Evolutionary conservation across 2,113 vertebrate species (phyloP).

Genomic region (Perca fluviatilis): DNA sequence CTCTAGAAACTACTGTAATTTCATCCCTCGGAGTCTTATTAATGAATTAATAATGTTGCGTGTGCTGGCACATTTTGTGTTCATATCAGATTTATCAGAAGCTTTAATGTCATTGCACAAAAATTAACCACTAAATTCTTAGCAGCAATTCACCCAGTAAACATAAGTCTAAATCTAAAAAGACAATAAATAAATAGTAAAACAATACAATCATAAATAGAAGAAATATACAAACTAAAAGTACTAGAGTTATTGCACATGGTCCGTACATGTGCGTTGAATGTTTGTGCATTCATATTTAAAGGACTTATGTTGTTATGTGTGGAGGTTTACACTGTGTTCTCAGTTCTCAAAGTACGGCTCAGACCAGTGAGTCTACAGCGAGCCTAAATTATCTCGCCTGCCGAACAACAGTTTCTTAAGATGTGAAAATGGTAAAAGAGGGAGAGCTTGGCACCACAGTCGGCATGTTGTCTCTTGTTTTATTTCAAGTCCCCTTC

Average conservation of each 20-base stretch:
- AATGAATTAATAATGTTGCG: neutral
- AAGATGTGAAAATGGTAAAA: conserved; percentile 16
- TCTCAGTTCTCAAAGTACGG: neutral
- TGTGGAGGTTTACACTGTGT: conserved; percentile 5
- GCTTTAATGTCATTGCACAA: no score
- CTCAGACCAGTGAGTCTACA: neutral
- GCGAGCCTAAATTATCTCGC: conserved; percentile 10
- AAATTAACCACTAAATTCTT: no score
- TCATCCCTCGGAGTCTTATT: neutral
- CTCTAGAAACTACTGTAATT: neutral
- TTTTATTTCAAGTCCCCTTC: conserved; percentile 38
- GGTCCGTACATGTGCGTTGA: no score
- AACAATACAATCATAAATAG: no score
- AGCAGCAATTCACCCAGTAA: no score
- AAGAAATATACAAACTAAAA: no score
- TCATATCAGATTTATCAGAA: no score
- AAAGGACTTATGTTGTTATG: conserved; percentile 14
- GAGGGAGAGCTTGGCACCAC: conserved; percentile 22
- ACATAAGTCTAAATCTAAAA: no score
- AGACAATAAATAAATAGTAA: no score
- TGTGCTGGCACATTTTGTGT: neutral
- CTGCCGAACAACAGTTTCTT: conserved; percentile 3
- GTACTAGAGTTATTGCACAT: no score
- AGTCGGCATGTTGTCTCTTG: conserved; percentile 13
- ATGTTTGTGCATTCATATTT: neutral